Evolutionary conservation across 2,797 vertebrate species (phyloP), one percentile per base, ranked within the genome.

Genomic region (Melanogrammus aeglefinus): DNA sequence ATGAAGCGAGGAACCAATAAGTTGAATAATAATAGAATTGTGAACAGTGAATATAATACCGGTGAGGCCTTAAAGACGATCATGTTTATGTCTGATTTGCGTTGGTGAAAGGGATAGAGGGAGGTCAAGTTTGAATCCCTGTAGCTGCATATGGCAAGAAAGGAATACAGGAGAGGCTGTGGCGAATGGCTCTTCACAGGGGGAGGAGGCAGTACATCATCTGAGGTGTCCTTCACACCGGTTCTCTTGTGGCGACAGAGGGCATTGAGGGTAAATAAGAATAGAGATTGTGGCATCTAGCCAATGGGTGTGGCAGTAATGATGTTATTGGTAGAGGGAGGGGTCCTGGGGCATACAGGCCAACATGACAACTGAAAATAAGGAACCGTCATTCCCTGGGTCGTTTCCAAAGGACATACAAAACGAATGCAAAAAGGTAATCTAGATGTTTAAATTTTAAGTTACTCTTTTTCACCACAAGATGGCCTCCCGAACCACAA

Each of bases 221-320:
- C 0, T 24, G 24, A 27, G 63, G 63, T 69, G 63, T 27, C 63
- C 63, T 69, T 69, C n/a, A 69, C n/a, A 69, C 63, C 63, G n/a
- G 63, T 63, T 51, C 57, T 24, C 57, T n/a, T n/a, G 21, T 27
- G 24, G 9, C n/a, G 63, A 69, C 63, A 69, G 24, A n/a, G 63
- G 63, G 63, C 63, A 69, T 27, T 27, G 63, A 63, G 63, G 63
- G 24, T 6, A 63, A 63, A 63, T 24, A 27, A 69, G 63, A 69
- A n/a, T 36, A 8, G 57, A 63, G 57, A n/a, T 63, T 63, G 21
- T 63, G 57, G 57, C 57, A 63, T 63, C 21, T 9, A 21, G 57
- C 57, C 57, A 63, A 63, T 63, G 57, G 57, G 57, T 63, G 57
- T 63, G 57, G 57, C 57, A 63, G 21, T n/a, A 63, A n/a, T 63